Percentiles rank a stretch among this genome's conserved stretches.
phyloP scores from a whole-genome alignment of 2,113 vertebrate species.

The Piprites chloris region DNA sequence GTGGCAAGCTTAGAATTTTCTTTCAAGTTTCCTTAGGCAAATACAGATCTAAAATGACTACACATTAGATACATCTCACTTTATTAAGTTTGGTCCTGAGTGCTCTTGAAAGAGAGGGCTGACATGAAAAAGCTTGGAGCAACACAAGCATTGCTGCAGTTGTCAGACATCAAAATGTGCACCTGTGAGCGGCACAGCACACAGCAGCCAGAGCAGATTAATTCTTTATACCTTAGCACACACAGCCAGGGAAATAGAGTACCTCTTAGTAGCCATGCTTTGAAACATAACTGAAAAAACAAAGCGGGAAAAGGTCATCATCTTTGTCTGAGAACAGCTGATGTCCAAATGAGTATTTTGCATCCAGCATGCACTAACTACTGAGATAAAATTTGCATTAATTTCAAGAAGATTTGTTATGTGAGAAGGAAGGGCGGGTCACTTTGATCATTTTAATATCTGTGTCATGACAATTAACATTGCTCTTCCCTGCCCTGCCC shows the following conservation, averaged over 20 bases:
- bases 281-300: not conserved
- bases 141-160: fast-evolving
- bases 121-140: not conserved
- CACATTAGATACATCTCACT: not conserved
- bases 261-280: not conserved
- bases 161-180: not conserved
- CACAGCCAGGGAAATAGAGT: not conserved
- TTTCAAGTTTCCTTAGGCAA: not conserved
- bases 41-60: not conserved
- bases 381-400: not conserved
- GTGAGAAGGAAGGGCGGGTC: not conserved
- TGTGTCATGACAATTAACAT: not conserved
- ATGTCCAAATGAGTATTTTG: not conserved
- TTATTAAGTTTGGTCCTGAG: not conserved
- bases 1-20: not conserved
- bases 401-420: not conserved
- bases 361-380: not conserved
- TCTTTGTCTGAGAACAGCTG: not conserved
- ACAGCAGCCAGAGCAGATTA: not conserved
- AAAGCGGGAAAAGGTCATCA: not conserved
- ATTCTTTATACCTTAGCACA: not conserved
- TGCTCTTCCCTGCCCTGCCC: not conserved
- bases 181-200: fast-evolving
- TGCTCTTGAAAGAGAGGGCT: not conserved
- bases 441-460: not conserved